Conservation (phyloP, 2,113 vertebrate genomes). For the Ctenodactylus gundi region DNA sequence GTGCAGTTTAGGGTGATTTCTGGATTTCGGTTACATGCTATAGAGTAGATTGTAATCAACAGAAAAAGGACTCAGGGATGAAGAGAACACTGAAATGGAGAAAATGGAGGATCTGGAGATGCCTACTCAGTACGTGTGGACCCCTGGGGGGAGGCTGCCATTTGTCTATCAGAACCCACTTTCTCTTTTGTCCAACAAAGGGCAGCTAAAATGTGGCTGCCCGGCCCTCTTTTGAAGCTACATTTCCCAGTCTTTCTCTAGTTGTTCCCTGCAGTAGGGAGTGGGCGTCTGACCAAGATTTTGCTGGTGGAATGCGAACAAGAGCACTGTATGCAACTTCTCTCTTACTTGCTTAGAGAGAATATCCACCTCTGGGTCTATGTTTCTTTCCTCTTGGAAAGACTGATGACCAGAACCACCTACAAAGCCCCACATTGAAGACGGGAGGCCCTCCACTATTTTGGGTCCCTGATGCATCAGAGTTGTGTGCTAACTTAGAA, state of each 20-base stretch:
- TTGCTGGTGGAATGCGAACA: not conserved
- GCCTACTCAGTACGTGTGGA: not conserved
- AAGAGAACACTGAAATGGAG: not conserved
- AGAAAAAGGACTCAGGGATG: not conserved
- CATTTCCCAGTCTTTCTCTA: not conserved
- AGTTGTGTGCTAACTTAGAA: not conserved
- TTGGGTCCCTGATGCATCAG: not conserved
- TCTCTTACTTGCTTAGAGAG: slow-evolving; percentile 1
- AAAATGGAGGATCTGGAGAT: not conserved
- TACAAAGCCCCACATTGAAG: not conserved
- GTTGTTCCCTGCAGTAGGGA: not conserved
- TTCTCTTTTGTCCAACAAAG: not conserved
- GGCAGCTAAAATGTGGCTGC: not conserved
- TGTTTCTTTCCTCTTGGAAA: not conserved
- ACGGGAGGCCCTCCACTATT: not conserved
- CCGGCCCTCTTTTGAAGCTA: not conserved
- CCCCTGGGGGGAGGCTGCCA: not conserved
- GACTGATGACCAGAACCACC: not conserved
- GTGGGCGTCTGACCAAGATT: not conserved
- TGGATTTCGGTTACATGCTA: not conserved
- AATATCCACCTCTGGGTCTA: not conserved
- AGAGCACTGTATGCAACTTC: not conserved
- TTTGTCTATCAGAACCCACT: not conserved
- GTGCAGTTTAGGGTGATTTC: not conserved
- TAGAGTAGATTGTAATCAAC: not conserved